phyloP scores from a whole-genome alignment of 2,113 vertebrate genomes.

The Thalassarche chlororhynchos region DNA sequence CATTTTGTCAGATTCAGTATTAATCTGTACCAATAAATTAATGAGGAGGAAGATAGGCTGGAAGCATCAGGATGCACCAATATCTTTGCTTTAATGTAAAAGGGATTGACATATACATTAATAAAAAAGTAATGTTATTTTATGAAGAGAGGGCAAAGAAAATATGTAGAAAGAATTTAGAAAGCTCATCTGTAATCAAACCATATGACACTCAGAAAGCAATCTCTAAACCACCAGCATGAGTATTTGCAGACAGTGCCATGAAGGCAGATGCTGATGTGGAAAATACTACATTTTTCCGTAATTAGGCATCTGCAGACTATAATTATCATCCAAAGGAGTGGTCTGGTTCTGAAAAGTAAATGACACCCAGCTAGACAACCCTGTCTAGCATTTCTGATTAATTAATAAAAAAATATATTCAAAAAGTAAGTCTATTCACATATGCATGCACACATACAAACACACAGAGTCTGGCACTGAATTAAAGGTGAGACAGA shows the following conservation, averaged over 20 bases:
- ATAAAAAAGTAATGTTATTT: background rate
- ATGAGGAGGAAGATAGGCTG: background rate
- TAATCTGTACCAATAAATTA: background rate
- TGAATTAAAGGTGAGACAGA: background rate
- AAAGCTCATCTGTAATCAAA: background rate
- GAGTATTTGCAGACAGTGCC: background rate
- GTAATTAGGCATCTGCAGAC: background rate
- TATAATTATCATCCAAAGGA: background rate
- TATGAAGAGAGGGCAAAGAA: background rate
- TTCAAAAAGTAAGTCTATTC: background rate
- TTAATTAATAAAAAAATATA: background rate
- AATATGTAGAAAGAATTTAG: background rate
- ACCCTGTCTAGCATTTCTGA: background rate
- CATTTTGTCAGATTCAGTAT: background rate
- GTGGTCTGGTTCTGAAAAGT: background rate
- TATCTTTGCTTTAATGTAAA: background rate
- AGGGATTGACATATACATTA: background rate
- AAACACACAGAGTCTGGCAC: background rate
- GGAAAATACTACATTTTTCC: slow-evolving; percentile 19
- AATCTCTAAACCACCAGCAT: background rate
- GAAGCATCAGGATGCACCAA: background rate
- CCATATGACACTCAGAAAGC: background rate
- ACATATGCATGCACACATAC: background rate
- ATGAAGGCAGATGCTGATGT: background rate
- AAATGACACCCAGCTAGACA: background rate